Conservation (phyloP, 2,113 vertebrate species). For the Oreotragus oreotragus region DNA sequence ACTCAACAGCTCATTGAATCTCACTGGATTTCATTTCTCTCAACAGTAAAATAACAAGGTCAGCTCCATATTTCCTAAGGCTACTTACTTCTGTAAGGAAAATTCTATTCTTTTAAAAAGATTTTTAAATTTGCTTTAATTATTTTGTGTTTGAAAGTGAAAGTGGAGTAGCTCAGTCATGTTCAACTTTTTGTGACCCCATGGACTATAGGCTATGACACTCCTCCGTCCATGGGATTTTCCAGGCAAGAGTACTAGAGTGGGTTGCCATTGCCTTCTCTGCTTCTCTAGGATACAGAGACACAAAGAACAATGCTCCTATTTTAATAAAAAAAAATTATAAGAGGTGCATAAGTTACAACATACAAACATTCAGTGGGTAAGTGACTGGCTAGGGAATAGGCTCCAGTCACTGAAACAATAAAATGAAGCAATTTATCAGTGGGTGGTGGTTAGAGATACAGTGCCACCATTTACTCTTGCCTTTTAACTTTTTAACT, state of each 20-base stretch:
- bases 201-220: too few species aligned
- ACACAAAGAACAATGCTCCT: not conserved
- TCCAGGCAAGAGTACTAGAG: too few species aligned
- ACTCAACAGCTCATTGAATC: not conserved
- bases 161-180: too few species aligned
- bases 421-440: not conserved
- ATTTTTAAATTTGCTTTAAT: not conserved
- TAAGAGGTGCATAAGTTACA: not conserved
- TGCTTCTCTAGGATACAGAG: not conserved
- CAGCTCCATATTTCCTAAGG: not conserved
- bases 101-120: not conserved
- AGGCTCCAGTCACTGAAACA: not conserved
- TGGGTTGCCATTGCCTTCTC: too few species aligned
- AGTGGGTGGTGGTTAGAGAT: not conserved
- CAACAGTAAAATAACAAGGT: not conserved
- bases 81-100: not conserved
- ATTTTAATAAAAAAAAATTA: not conserved
- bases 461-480: not conserved
- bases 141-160: not conserved
- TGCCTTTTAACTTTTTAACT: not conserved
- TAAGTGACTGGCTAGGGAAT: not conserved
- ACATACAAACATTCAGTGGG: too few species aligned
- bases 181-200: too few species aligned
- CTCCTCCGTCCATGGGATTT: too few species aligned
- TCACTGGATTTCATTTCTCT: not conserved